Percentiles rank a stretch among this genome's conserved stretches.
These are phyloP conservation scores for Papilio glaucus DNA, from an alignment of 1,140 invertebrate species.

Conservation along the genomic window DNA sequence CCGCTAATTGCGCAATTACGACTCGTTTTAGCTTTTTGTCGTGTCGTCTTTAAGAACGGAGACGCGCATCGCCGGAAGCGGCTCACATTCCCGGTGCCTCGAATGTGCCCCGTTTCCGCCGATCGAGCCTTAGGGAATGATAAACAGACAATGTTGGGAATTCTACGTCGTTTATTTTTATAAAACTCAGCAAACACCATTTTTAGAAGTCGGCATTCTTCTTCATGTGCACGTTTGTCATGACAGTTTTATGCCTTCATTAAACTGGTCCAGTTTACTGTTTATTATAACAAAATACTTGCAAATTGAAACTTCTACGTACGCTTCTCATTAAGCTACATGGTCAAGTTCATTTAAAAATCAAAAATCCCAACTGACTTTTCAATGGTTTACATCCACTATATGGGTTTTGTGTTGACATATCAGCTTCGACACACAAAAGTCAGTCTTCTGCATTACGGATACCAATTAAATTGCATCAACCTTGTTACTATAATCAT, in stretches of 20 bases:
- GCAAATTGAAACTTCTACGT: too few species aligned
- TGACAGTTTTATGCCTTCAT: background rate
- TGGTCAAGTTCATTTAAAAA: too few species aligned
- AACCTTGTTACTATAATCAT: too few species aligned
- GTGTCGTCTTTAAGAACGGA: constrained; percentile 9
- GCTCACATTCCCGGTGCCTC: background rate
- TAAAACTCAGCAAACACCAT: background rate
- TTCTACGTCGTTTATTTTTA: constrained; percentile 25
- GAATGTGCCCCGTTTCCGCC: constrained; percentile 24
- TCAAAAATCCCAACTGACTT: too few species aligned
- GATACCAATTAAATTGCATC: too few species aligned
- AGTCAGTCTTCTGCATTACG: too few species aligned
- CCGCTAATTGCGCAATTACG: constrained; percentile 24
- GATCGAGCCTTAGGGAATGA: constrained; percentile 31
- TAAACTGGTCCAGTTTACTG: background rate
- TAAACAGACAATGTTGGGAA: constrained; percentile 21
- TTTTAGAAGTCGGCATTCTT: constrained; percentile 9
- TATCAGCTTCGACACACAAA: too few species aligned
- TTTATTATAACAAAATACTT: background rate
- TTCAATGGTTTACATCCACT: too few species aligned
- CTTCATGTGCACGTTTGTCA: background rate
- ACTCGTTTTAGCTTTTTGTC: constrained; percentile 24
- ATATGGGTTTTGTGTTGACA: too few species aligned
- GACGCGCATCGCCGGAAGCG: constrained; percentile 19
- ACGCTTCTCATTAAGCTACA: too few species aligned